These are phyloP conservation scores for Sisor rabdophorus DNA, from an alignment of 2,113 vertebrate genomes.

Conservation along the genomic window DNA sequence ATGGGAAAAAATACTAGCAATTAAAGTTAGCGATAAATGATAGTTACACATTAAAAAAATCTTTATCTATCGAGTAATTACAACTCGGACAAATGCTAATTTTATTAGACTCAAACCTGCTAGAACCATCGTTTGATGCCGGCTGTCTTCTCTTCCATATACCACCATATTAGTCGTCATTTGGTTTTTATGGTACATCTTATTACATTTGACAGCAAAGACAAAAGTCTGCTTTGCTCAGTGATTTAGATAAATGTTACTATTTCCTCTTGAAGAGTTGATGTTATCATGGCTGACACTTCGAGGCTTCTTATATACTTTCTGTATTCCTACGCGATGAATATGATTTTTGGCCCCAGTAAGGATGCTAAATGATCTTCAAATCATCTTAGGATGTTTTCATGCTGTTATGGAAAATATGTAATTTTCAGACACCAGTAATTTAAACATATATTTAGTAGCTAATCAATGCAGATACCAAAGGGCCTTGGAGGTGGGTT, in stretches of 20 bases:
- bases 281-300: neutral
- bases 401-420: neutral
- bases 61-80: neutral
- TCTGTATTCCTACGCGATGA: neutral
- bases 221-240: neutral
- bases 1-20: no score
- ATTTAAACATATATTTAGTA: conserved; percentile 58
- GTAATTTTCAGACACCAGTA: conserved; percentile 48
- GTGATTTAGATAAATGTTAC: neutral
- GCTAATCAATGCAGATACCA: conserved; percentile 55
- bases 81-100: neutral
- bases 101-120: neutral
- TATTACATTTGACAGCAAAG: neutral
- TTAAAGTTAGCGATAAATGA: no score
- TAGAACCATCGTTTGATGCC: neutral
- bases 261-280: neutral
- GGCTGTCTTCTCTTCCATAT: neutral
- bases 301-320: neutral
- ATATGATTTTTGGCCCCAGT: neutral
- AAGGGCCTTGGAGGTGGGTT: conserved; percentile 51
- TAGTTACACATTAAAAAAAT: no score
- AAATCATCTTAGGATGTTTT: neutral
- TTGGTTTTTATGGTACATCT: neutral
- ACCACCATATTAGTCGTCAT: neutral
- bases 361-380: neutral